Base-by-base conservation (phyloP, 2,888 invertebrate genomes). In the Sarcophaga carnaria region DNA sequence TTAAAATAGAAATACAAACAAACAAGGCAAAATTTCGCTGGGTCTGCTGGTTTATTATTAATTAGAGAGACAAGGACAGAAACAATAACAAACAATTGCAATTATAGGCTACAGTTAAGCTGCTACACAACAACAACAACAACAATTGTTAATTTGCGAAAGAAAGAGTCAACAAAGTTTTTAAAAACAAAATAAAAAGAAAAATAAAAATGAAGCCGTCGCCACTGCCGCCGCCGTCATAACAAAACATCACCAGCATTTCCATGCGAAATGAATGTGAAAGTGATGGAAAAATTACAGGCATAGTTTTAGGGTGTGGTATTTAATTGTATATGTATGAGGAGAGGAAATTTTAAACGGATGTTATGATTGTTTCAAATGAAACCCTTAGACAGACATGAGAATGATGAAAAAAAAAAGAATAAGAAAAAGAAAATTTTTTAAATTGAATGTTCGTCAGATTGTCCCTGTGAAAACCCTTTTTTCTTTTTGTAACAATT, bases 231-330 rank as follows among this genome's bases (percentile, higher is more conserved):
- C 67, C 71, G 22, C 62, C 64, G 72, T 72, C 66, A 67, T 20
- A 71, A 71, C 64, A 78, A 71, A 66, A 70, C 54, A 54, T 22
- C 49, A 63, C 17, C 6, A 63, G 60, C 64, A 64, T 49, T 54
- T 59, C n/a, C 20, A 20, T 67, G 37, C 27, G 59, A 75, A 83
- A 37, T 37, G 49, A 64, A 64, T 5, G 25, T 25, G 25, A 64
- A 12, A 63, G 47, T 80, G 62, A 80, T 83, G 86, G 77, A 75
- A 79, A 83, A 80, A 12, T 80, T 78, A 66, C 60, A 70, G 62
- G 77, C 77, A 86, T 74, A 74, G 49, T 80, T 80, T 60, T 49
- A 74, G 69, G 86, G 86, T 86, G 86, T 75, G 83, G 86, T 78
- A 80, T 87, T 79, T 87, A 87, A 83, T 87, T 81, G 86, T 81